phyloP scores from a whole-genome alignment of 1,140 invertebrate species.

The Lepidurus packardi region DNA sequence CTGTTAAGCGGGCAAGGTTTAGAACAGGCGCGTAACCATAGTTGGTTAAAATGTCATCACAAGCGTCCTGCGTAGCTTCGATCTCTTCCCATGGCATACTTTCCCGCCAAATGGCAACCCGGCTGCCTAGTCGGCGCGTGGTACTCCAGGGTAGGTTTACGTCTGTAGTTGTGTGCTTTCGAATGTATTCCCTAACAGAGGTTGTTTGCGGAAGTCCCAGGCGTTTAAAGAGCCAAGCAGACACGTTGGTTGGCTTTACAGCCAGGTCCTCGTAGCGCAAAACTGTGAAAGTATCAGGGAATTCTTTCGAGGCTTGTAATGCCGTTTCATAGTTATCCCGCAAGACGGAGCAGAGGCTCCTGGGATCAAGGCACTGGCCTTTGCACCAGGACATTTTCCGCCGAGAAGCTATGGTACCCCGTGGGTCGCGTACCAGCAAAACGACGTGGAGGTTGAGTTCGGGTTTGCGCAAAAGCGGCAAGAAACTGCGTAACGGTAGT shows the following conservation, averaged over 20 bases:
- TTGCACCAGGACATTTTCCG: not conserved
- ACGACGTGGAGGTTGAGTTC: not conserved
- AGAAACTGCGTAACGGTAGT: not conserved
- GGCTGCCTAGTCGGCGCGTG: not conserved
- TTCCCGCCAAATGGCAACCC: not conserved
- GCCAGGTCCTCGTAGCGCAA: not conserved
- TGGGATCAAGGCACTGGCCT: not conserved
- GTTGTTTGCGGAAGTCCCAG: not conserved
- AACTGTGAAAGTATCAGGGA: not conserved
- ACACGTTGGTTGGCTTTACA: not conserved
- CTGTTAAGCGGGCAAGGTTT: not conserved
- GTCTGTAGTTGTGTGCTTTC: conserved; percentile 26
- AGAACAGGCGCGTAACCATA: not conserved
- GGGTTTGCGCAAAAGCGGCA: not conserved
- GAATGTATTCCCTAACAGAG: conserved; percentile 36
- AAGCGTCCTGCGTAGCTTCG: not conserved
- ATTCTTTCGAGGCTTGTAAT: not conserved
- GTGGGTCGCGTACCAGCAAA: conserved; percentile 23
- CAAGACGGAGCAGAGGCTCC: not conserved
- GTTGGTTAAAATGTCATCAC: not conserved
- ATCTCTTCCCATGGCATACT: not conserved
- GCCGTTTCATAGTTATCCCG: not conserved
- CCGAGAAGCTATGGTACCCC: conserved; percentile 1
- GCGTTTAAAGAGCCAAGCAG: not conserved
- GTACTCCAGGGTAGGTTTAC: not conserved